phyloP scores from a whole-genome alignment of 1,140 invertebrate genomes.

The Ridgeia piscesae region DNA sequence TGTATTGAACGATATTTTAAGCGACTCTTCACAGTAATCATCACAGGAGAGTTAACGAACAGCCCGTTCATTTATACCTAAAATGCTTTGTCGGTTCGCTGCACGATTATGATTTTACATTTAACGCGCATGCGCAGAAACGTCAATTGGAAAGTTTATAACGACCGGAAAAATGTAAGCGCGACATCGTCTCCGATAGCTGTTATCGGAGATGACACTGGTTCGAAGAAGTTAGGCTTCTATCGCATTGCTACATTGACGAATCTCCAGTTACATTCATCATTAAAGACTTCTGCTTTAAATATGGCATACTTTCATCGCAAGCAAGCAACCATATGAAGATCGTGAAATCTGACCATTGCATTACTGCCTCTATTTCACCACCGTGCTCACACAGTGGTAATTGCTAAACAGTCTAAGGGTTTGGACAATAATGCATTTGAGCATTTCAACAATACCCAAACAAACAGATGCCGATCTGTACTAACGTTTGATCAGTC shows the following conservation, averaged over 20 bases:
- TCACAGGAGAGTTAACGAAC: too few relatives aligned
- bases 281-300: background rate
- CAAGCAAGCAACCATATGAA: background rate
- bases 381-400: background rate
- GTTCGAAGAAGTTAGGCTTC: background rate
- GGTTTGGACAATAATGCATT: background rate
- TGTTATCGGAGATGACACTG: background rate
- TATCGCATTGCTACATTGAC: background rate
- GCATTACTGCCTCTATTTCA: background rate
- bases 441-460: background rate
- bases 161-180: too few relatives aligned
- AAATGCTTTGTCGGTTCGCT: too few relatives aligned
- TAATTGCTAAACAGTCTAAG: background rate
- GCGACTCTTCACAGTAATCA: too few relatives aligned
- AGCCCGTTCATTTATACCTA: too few relatives aligned
- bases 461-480: background rate
- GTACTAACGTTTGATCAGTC: constrained; percentile 22
- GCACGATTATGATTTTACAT: too few relatives aligned
- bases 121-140: too few relatives aligned
- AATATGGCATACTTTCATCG: background rate
- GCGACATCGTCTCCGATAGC: too few relatives aligned
- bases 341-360: background rate
- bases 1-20: too few relatives aligned
- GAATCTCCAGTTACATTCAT: background rate
- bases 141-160: too few relatives aligned